Evolutionary conservation across 2,888 invertebrate species (phyloP).

Genomic region (Agrypnus murinus): DNA sequence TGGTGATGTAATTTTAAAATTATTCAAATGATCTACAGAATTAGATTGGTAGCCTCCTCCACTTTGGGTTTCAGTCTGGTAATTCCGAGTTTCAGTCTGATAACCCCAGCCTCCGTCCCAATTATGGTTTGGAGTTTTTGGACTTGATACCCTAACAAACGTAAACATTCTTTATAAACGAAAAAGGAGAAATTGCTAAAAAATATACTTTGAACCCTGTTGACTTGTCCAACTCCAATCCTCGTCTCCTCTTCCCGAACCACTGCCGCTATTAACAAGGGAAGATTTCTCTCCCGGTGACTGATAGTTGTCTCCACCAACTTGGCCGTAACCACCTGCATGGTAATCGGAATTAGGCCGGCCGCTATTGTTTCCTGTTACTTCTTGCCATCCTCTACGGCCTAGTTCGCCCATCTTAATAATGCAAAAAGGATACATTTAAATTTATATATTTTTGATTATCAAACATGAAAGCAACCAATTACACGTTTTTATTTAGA

Average conservation of each 20-base stretch:
- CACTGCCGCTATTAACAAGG: conserved; percentile 68
- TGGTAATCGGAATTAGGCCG: conserved; percentile 55
- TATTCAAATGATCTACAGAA: conserved; percentile 62
- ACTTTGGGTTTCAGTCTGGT: conserved; percentile 65
- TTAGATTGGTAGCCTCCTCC: conserved; percentile 67
- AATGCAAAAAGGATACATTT: too few species aligned
- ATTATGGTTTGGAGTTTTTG: conserved; percentile 64
- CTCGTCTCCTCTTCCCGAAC: conserved; percentile 63
- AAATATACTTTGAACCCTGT: conserved; percentile 68
- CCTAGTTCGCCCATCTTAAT: conserved; percentile 79
- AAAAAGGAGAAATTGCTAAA: conserved; percentile 19
- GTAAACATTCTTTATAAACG: conserved; percentile 1
- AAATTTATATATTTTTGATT: too few species aligned
- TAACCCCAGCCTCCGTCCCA: conserved; percentile 63
- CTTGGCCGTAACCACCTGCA: conserved; percentile 68
- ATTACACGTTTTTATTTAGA: too few species aligned
- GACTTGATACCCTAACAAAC: conserved; percentile 68
- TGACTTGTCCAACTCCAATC: conserved; percentile 70
- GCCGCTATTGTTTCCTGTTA: conserved; percentile 62
- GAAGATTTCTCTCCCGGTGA: conserved; percentile 72
- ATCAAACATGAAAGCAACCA: too few species aligned
- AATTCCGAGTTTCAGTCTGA: conserved; percentile 66
- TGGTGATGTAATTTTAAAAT: conserved; percentile 63
- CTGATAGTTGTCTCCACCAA: conserved; percentile 69
- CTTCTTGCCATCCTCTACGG: conserved; percentile 77